Base-by-base conservation (phyloP, 64 coral and sea anemone genomes). In the Platygyra sinensis region DNA sequence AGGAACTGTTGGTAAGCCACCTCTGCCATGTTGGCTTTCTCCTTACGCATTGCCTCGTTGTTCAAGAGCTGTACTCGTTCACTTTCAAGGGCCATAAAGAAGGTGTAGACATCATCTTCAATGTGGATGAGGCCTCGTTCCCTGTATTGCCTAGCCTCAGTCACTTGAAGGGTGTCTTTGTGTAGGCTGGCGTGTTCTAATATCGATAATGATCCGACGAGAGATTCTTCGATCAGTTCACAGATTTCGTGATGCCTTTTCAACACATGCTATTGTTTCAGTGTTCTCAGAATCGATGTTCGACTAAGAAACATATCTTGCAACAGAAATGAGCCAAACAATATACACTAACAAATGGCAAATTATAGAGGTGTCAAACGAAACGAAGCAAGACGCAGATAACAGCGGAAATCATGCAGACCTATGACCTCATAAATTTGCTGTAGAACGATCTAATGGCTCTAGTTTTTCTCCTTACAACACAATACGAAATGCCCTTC, bases 131-230 rank as follows among this genome's bases (percentile, higher is more conserved):
- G 67, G 19, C 91, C 91, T 67, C 84, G 72, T 67, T 80, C 75
- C 36, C 91, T 88, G 69, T 93, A 93, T 55, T 93, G 91, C 11
- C 74, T 74, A 22, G 67, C 79, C 31, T 88, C 91, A 20, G 78
- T 93, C 32, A 80, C 84, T 20, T 55, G 22, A 11, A 88, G 52
- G 39, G 85, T 88, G 13, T 86, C 84, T 62, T 19, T 22, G 80
- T 88, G 72, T 42, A 67, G 39, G 11, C 19, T 52, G 0, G 0
- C 19, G 12, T 94, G 5, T 50, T 87, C 78, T 4, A 89, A 49
- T 8, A 51, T 62, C 4, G 54, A 19, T 9, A 24, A 57, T 16
- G 65, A 36, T 0, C 8, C 30, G 17, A 93, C 24, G 15, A 93
- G 8, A 13, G 42, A 60, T 63, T 93, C 86, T 46, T 93, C 92